Conservation (phyloP, 2,797 vertebrate genomes). For the Halcyon leucocephala region DNA sequence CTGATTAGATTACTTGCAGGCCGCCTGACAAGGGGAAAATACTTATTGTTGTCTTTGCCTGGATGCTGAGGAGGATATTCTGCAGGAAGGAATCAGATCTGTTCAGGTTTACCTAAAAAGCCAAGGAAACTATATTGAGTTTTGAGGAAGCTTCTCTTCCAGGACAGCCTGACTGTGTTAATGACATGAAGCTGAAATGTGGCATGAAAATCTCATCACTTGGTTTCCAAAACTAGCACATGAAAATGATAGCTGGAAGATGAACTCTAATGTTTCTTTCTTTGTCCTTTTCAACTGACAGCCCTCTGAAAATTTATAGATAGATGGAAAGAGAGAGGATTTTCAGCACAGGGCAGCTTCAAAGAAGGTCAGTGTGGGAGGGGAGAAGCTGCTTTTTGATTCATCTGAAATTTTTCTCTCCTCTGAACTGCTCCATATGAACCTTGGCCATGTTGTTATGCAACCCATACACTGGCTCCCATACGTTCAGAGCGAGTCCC, state of each 20-base stretch:
- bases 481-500: not conserved
- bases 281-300: not conserved
- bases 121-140: not conserved
- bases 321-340: not conserved
- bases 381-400: not conserved
- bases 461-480: not conserved
- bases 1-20: not conserved
- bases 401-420: not conserved
- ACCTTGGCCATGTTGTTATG: fast-evolving
- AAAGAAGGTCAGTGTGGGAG: not conserved
- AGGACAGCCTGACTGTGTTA: not conserved
- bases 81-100: not conserved
- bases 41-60: not conserved
- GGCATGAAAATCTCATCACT: not conserved
- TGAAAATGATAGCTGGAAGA: not conserved
- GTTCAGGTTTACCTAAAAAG: not conserved
- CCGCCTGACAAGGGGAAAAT: not conserved
- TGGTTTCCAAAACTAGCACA: not conserved
- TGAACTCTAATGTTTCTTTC: not conserved
- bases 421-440: not conserved
- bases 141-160: not conserved
- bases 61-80: not conserved
- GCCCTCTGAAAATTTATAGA: not conserved
- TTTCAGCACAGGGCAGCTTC: not conserved
- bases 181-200: not conserved